A percentile compares a stretch with the other conserved stretches of the same genome.
Conservation (phyloP, 2,888 invertebrate genomes). For the Parnassius mnemosyne region DNA sequence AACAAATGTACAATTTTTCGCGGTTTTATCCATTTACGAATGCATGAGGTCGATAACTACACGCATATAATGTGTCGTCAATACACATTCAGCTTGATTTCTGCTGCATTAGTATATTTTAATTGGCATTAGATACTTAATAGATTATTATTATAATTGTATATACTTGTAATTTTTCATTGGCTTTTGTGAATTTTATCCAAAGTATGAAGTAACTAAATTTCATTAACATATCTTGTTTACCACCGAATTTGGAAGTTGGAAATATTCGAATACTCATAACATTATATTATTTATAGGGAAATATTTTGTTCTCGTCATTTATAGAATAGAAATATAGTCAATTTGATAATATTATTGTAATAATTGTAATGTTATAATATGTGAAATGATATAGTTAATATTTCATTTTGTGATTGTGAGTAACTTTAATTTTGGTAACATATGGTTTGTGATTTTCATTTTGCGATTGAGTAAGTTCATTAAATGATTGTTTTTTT, state of each 20-base stretch:
- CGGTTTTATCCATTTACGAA: too few relatives aligned
- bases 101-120: not conserved
- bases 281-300: constrained; percentile 39
- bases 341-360: constrained; percentile 54
- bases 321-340: constrained; percentile 50
- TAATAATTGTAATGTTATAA: constrained; percentile 48
- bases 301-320: constrained; percentile 62
- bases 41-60: too few relatives aligned
- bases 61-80: too few relatives aligned
- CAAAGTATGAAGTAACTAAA: constrained; percentile 18
- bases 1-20: too few relatives aligned
- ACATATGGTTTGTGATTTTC: not conserved
- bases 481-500: not conserved
- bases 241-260: constrained; percentile 65
- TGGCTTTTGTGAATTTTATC: constrained; percentile 18
- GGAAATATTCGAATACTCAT: constrained; percentile 64
- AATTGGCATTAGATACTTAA: constrained; percentile 23
- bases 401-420: constrained; percentile 34
- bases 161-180: constrained; percentile 13
- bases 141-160: constrained; percentile 14
- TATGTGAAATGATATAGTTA: constrained; percentile 37
- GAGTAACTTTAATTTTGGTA: constrained; percentile 3
- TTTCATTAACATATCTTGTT: constrained; percentile 51
- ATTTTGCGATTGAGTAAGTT: not conserved
- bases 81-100: too few relatives aligned